phyloP scores from a whole-genome alignment of 2,888 invertebrate genomes.

The Hydroisotoma schaefferi region DNA sequence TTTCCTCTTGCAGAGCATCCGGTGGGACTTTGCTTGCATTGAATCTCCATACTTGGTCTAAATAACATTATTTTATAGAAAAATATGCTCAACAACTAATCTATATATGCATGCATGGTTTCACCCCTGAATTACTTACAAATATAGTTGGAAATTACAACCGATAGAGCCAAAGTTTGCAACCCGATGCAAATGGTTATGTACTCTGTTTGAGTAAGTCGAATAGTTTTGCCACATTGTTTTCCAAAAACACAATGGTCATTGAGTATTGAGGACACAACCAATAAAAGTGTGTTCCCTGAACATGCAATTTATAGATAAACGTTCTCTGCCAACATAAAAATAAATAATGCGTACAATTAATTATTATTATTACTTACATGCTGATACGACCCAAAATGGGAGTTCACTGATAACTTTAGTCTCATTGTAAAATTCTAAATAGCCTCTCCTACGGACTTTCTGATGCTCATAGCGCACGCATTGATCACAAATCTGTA shows the following conservation, averaged over 20 bases:
- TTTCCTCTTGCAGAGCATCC: conserved; percentile 64
- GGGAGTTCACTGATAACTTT: conserved; percentile 61
- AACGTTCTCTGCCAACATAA: background rate
- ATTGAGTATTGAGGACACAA: conserved; percentile 51
- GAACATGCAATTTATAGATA: conserved; percentile 11
- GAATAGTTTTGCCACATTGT: conserved; percentile 56
- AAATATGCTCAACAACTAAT: background rate
- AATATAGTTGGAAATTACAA: conserved; percentile 58
- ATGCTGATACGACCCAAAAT: conserved; percentile 59
- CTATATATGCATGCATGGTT: background rate
- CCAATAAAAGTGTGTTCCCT: conserved; percentile 59
- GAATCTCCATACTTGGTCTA: conserved; percentile 62
- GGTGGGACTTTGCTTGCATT: conserved; percentile 61
- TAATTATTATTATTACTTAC: conserved; percentile 33
- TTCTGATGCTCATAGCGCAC: conserved; percentile 61
- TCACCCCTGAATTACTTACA: conserved; percentile 52
- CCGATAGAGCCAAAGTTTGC: conserved; percentile 56
- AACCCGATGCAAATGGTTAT: conserved; percentile 58
- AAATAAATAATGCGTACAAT: background rate
- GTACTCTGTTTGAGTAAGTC: conserved; percentile 60
- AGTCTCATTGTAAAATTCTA: conserved; percentile 65
- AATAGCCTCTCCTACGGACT: conserved; percentile 63
- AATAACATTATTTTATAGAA: conserved; percentile 40
- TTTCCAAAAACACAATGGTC: conserved; percentile 55
- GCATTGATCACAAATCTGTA: conserved; percentile 60